Evolutionary conservation across 1,140 invertebrate species (phyloP), one percentile per base, ranked within the genome.

Genomic region (Meloidogyne hapla): DNA sequence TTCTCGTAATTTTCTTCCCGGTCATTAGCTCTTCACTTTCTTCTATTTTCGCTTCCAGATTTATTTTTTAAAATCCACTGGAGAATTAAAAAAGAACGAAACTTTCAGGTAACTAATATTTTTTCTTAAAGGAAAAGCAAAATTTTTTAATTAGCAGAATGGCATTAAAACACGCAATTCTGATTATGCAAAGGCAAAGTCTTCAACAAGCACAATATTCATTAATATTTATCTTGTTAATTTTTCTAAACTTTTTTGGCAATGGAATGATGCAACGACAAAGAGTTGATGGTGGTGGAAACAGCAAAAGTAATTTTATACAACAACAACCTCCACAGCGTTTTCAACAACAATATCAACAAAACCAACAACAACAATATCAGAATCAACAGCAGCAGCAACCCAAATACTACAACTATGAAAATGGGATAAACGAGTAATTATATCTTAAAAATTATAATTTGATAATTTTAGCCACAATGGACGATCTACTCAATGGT

Each of bases 221-320:
- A 33, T 33, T 33, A n/a, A 8, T 56, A n/a, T n/a, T 56, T n/a
- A 56, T 56, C n/a, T 56, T 63, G 38, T 63, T 64, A n/a, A 3
- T 63, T 25, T 45, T 45, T 18, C 33, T 45, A 40, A 21, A 63
- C 56, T 23, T 26, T 26, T 42, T 28, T 73, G n/a, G 48, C 23
- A 13, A 6, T 26, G 48, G 48, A 56, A 6, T 56, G n/a, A 38
- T 40, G 21, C 71, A 73, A 40, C 28, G 56, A 9, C 71, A 73
- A 73, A 25, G 56, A 61, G 48, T 73, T 5, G 71, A 73, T 18
- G 71, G 71, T 5, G 71, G 71, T 6, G 40, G 33, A 28, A 73
- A 73, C 71, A 73, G 71, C 12, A 25, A 33, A 42, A 73, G 56
- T 15, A 61, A 73, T 56, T 42, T 56, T 25, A 5, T 61, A 40